A percentile compares a stretch with the other conserved stretches of the same genome.
phyloP scores from a whole-genome alignment of 2,888 invertebrate species.

The Digitonthophagus gazella region DNA sequence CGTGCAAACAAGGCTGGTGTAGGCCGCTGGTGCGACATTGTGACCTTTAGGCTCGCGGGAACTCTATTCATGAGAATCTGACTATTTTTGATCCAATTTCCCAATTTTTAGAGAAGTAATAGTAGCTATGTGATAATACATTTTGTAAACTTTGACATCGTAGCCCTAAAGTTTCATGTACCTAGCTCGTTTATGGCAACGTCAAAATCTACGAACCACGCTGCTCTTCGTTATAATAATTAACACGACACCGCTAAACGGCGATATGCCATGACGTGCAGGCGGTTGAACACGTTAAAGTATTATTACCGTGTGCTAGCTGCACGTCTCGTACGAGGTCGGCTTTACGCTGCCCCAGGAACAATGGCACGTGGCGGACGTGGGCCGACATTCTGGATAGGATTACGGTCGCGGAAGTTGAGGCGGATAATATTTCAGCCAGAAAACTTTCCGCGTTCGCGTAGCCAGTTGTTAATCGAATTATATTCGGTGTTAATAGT shows the following conservation, averaged over 20 bases:
- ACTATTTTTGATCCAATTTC: background rate
- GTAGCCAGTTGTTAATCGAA: background rate
- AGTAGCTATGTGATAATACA: too few relatives aligned
- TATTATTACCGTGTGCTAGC: constrained; percentile 9
- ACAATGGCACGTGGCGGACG: constrained; percentile 5
- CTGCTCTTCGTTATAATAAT: background rate
- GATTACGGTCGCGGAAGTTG: constrained; percentile 4
- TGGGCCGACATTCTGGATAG: constrained; percentile 4
- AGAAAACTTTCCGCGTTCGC: constrained; percentile 2
- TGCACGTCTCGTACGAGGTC: background rate
- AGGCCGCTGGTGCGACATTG: background rate
- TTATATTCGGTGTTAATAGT: constrained; percentile 7
- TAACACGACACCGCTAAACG: constrained; percentile 2
- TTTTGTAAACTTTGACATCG: background rate
- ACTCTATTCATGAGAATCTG: background rate
- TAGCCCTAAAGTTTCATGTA: background rate
- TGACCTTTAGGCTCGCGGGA: background rate
- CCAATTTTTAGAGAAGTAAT: background rate
- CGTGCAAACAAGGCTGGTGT: constrained; percentile 1
- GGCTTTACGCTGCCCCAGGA: background rate
- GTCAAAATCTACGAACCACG: background rate
- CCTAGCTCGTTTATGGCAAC: background rate
- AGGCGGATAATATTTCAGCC: constrained; percentile 11
- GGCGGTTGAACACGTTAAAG: constrained; percentile 7
- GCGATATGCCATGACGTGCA: constrained; percentile 2